These are phyloP conservation scores for Eristalinus sepulchralis DNA, from an alignment of 2,888 invertebrate species.

Conservation along the genomic window DNA sequence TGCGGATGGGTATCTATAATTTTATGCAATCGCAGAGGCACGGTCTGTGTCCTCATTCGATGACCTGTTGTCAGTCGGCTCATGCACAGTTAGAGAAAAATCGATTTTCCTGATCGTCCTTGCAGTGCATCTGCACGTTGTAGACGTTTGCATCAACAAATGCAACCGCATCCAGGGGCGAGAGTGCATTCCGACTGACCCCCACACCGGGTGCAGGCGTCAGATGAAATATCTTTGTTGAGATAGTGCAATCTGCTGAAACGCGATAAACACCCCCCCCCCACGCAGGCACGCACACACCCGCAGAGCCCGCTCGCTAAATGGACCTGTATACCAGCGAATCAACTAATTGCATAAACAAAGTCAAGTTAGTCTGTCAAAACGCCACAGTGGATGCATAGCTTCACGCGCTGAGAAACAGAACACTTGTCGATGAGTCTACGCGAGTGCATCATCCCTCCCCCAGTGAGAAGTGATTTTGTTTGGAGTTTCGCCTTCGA, in stretches of 20 bases:
- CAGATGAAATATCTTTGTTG: constrained; percentile 61
- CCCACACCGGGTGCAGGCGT: constrained; percentile 30
- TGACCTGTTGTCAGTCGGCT: too few relatives aligned
- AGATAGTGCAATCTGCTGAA: constrained; percentile 59
- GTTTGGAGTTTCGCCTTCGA: constrained; percentile 34
- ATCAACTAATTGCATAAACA: constrained; percentile 69
- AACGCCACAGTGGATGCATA: constrained; percentile 46
- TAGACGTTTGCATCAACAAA: constrained; percentile 32
- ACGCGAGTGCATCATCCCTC: not conserved
- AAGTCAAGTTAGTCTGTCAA: constrained; percentile 68
- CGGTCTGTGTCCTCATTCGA: too few relatives aligned
- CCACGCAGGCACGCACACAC: constrained; percentile 6
- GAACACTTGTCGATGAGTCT: not conserved
- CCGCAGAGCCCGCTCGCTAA: not conserved
- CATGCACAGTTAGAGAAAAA: constrained; percentile 11
- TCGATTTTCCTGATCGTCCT: constrained; percentile 41
- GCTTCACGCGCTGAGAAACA: constrained; percentile 28
- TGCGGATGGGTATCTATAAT: not conserved
- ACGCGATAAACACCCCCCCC: constrained; percentile 48
- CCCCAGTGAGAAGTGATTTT: constrained; percentile 2
- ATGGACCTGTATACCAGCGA: not conserved
- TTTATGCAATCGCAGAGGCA: not conserved
- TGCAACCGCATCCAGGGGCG: not conserved
- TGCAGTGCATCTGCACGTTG: constrained; percentile 27
- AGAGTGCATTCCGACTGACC: constrained; percentile 25